Evolutionary conservation across 2,888 invertebrate species (phyloP).

Genomic region (Crossocerus cetratus): DNA sequence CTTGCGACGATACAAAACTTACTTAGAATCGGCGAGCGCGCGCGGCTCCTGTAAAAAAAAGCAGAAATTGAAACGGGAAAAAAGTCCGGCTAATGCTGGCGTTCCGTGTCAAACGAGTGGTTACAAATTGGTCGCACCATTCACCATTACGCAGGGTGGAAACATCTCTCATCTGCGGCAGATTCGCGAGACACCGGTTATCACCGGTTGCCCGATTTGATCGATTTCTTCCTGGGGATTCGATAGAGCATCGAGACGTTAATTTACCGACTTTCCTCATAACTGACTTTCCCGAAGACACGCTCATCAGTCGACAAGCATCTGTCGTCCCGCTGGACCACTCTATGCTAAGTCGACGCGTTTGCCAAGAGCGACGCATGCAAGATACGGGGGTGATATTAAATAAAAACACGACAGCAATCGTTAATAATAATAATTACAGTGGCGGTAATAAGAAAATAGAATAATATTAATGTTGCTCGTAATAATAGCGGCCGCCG

Average conservation of each 20-base stretch:
- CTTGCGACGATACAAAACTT: constrained; percentile 37
- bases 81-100: constrained; percentile 18
- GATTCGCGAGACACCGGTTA: no score
- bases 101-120: neutral
- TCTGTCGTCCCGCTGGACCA: no score
- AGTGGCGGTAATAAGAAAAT: constrained; percentile 42
- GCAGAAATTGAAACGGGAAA: neutral
- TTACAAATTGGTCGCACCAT: neutral
- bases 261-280: no score
- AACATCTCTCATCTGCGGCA: no score
- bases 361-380: no score
- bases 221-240: neutral
- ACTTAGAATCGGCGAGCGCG: constrained; percentile 12
- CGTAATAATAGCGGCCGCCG: neutral
- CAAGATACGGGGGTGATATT: constrained; percentile 42
- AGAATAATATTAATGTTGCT: constrained; percentile 24
- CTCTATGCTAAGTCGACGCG: neutral
- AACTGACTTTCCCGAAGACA: no score
- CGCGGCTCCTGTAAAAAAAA: constrained; percentile 25
- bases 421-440: constrained; percentile 44
- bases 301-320: no score
- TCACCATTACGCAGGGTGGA: no score
- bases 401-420: constrained; percentile 43
- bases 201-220: no score
- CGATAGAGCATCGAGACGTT: neutral